These are phyloP conservation scores for Petrolisthes cinctipes DNA, from an alignment of 2,888 invertebrate species.

Conservation along the genomic window DNA sequence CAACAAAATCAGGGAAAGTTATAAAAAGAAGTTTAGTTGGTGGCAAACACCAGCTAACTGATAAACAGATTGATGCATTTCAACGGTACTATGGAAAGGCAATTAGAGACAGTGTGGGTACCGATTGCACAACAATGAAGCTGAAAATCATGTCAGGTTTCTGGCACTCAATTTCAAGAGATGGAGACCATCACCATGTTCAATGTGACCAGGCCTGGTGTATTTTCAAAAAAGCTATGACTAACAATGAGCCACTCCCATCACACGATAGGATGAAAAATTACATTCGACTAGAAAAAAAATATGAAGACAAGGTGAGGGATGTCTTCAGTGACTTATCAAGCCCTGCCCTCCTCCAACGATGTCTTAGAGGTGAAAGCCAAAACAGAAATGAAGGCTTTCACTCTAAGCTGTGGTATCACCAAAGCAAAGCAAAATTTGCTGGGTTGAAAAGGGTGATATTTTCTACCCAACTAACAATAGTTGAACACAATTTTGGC, in stretches of 20 bases:
- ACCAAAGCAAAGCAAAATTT: conserved; percentile 30
- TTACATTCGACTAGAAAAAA: conserved; percentile 2
- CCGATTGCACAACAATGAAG: background rate
- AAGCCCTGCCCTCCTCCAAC: conserved; percentile 26
- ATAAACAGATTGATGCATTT: conserved; percentile 17
- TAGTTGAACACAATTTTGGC: background rate
- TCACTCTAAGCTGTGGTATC: conserved; percentile 22
- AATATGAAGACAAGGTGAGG: conserved; percentile 27
- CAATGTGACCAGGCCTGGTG: conserved; percentile 12
- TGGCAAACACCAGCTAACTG: conserved; percentile 25
- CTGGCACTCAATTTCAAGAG: conserved; percentile 14
- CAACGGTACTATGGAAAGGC: conserved; percentile 36
- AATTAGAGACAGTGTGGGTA: conserved; percentile 31
- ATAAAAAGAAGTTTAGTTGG: conserved; percentile 27
- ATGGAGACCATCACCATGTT: conserved; percentile 16
- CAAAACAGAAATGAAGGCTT: conserved; percentile 10
- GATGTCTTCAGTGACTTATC: conserved; percentile 32
- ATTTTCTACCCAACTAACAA: background rate
- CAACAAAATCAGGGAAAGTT: conserved; percentile 28
- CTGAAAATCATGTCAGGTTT: conserved; percentile 17
- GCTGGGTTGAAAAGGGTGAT: no score
- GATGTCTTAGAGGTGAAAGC: conserved; percentile 28
- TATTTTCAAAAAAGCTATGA: background rate
- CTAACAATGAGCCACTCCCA: conserved; percentile 21
- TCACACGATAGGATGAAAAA: conserved; percentile 22